These are phyloP conservation scores for Panagrolaimus sp. DNA, from an alignment of 1,140 invertebrate species.

Conservation along the genomic window DNA sequence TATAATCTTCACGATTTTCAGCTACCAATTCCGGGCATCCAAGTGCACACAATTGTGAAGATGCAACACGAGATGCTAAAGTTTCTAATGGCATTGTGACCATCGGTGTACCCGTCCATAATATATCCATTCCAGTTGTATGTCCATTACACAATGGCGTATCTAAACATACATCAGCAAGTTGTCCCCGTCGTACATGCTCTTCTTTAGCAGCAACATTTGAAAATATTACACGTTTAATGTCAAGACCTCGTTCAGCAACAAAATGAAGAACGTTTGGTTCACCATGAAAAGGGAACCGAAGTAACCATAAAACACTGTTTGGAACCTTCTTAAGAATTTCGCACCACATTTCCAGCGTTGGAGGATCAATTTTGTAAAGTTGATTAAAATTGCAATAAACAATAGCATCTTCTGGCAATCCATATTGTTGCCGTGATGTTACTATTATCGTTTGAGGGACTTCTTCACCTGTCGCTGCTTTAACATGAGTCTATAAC, in stretches of 20 bases:
- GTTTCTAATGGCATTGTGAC: conserved; percentile 89
- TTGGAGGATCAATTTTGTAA: conserved; percentile 93
- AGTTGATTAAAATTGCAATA: conserved; percentile 99
- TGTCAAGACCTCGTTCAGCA: conserved; percentile 73
- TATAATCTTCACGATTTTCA: conserved; percentile 77
- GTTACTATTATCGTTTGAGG: conserved; percentile 88
- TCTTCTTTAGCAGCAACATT: conserved; percentile 99
- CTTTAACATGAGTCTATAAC: conserved; percentile 81
- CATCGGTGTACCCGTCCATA: conserved; percentile 97
- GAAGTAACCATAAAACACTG: conserved; percentile 84
- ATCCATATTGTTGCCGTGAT: conserved; percentile 83
- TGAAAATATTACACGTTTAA: conserved; percentile 81
- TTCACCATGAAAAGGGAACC: conserved; percentile 93
- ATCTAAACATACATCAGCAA: conserved; percentile 95
- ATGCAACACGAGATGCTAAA: conserved; percentile 90
- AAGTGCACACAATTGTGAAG: conserved; percentile 84
- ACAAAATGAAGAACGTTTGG: conserved; percentile 79
- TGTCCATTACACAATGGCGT: conserved; percentile 98
- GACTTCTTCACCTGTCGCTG: conserved; percentile 93
- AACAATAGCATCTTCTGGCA: conserved; percentile 92
- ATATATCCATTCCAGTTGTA: conserved; percentile 97
- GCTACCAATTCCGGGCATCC: conserved; percentile 91
- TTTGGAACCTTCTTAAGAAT: conserved; percentile 72
- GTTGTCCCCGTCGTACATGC: conserved; percentile 88
- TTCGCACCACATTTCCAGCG: conserved; percentile 81